Base-by-base conservation (phyloP, 2,888 invertebrate species). In the Hyalella azteca region DNA sequence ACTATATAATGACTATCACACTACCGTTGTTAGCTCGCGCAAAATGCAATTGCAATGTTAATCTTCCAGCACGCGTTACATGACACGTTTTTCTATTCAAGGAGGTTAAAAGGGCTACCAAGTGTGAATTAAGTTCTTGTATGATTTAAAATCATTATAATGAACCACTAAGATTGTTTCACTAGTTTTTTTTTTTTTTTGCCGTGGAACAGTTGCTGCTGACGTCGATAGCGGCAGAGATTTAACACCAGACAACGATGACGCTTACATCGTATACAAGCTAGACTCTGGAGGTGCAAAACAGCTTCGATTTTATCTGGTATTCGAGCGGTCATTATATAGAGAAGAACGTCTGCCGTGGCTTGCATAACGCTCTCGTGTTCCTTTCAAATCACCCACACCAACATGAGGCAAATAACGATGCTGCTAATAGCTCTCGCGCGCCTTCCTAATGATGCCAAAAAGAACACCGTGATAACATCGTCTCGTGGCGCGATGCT, bases 311-410 rank as follows among this genome's bases (percentile, higher is more conserved):
- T 66, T 36, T 36, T 66, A 66, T 66, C 66, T 11, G 19, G 36
- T 66, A 36, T 66, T 66, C 36, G 19, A 36, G 36, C 7, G 66
- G 66, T 66, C 29, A 66, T 66, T 66, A 66, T 32, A n/a, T n/a
- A n/a, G n/a, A n/a, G n/a, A n/a, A 66, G 66, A 11, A 4, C 66
- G 66, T 66, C 66, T 66, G 66, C 66, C 36, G n/a, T 66, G 36
- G 15, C 66, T 66, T n/a, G 66, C 32, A 66, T 36, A 66, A 66
- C 66, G 26, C 66, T 66, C 13, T 66, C 66, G 66, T 66, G 39
- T 66, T 66, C 66, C 66, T 66, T n/a, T 39, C 36, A 22, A 36
- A 5, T 32, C 7, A 66, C 36, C 19, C 15, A 7, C 7, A 36
- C 66, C 9, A 66, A 66, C 32, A 66, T 15, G 66, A 32, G 19